Evolutionary conservation across 2,888 invertebrate genomes (phyloP).

Genomic region (Caenorhabditis sp.): DNA sequence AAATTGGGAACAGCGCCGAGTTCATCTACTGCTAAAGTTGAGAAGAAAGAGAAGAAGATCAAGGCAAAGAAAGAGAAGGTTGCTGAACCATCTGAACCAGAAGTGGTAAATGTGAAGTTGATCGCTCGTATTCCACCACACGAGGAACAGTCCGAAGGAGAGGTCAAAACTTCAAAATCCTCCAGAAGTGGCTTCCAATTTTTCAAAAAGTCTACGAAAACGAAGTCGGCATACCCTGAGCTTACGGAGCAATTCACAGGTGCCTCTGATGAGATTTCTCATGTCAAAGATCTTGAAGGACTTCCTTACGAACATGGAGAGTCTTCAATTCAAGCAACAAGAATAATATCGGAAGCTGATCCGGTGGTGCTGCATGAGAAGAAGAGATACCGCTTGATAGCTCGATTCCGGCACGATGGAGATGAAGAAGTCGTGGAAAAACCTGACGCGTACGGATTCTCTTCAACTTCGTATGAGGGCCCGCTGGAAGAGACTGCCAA

Average conservation of each 20-base stretch:
- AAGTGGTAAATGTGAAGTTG: slow-evolving; percentile 21
- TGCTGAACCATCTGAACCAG: slow-evolving; percentile 14
- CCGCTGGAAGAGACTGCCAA: slow-evolving; percentile 40
- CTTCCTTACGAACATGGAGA: slow-evolving; percentile 25
- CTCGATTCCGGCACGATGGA: slow-evolving; percentile 56
- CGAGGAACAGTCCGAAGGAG: slow-evolving; percentile 15
- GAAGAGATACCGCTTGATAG: slow-evolving; percentile 49
- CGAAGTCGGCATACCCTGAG: slow-evolving; percentile 5
- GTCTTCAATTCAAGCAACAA: neutral
- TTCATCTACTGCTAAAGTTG: neutral
- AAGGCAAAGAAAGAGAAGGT: slow-evolving; percentile 32
- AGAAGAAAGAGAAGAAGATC: slow-evolving; percentile 29
- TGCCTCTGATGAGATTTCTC: slow-evolving; percentile 5
- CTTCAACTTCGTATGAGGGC: slow-evolving; percentile 39
- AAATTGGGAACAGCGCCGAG: slow-evolving; percentile 4
- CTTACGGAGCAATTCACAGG: slow-evolving; percentile 1
- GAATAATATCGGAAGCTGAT: slow-evolving; percentile 10
- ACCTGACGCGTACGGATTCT: slow-evolving; percentile 36
- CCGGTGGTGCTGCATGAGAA: slow-evolving; percentile 23
- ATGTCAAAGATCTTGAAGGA: slow-evolving; percentile 27
- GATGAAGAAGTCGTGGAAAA: slow-evolving; percentile 65
- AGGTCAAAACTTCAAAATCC: neutral
- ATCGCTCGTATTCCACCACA: slow-evolving; percentile 42
- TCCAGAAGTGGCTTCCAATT: neutral
- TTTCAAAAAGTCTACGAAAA: slow-evolving; percentile 15